These are phyloP conservation scores for Macrobrachium rosenbergii DNA, from an alignment of 1,140 invertebrate species.

Conservation along the genomic window DNA sequence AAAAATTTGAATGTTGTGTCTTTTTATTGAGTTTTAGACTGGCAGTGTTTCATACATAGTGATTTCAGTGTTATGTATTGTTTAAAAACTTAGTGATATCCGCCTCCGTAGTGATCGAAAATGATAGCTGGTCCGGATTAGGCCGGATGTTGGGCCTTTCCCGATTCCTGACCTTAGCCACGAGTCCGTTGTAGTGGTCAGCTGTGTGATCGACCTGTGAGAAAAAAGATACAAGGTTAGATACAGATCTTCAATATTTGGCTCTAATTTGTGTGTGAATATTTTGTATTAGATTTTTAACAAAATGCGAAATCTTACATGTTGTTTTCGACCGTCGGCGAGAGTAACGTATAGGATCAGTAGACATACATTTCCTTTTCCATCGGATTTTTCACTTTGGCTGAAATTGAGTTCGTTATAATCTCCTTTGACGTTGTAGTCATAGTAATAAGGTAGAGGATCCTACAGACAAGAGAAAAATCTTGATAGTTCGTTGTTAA, in stretches of 20 bases:
- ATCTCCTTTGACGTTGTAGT: slow-evolving; percentile 43
- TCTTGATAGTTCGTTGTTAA: not conserved
- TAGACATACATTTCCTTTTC: slow-evolving; percentile 1
- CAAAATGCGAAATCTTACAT: not conserved
- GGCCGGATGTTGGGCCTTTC: slow-evolving; percentile 33
- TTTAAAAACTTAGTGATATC: slow-evolving; percentile 18
- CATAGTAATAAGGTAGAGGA: slow-evolving; percentile 25
- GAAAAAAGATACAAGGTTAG: too few relatives aligned
- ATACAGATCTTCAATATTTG: too few relatives aligned
- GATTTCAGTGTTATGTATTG: too few relatives aligned
- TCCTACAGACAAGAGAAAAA: not conserved
- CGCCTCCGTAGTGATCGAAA: slow-evolving; percentile 5
- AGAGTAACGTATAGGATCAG: slow-evolving; percentile 33
- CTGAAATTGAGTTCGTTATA: slow-evolving; percentile 18
- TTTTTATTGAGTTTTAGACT: too few relatives aligned
- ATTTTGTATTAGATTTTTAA: not conserved
- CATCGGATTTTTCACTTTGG: slow-evolving; percentile 34
- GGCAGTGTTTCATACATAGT: too few relatives aligned
- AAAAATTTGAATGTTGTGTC: too few relatives aligned
- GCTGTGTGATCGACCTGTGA: slow-evolving; percentile 38
- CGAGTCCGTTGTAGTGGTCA: slow-evolving; percentile 46
- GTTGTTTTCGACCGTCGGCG: slow-evolving; percentile 27
- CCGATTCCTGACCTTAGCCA: slow-evolving; percentile 46
- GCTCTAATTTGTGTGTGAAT: too few relatives aligned
- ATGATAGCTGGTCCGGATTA: not conserved